Conservation (phyloP, 2,113 vertebrate species). For the Ornithorhynchus anatinus region DNA sequence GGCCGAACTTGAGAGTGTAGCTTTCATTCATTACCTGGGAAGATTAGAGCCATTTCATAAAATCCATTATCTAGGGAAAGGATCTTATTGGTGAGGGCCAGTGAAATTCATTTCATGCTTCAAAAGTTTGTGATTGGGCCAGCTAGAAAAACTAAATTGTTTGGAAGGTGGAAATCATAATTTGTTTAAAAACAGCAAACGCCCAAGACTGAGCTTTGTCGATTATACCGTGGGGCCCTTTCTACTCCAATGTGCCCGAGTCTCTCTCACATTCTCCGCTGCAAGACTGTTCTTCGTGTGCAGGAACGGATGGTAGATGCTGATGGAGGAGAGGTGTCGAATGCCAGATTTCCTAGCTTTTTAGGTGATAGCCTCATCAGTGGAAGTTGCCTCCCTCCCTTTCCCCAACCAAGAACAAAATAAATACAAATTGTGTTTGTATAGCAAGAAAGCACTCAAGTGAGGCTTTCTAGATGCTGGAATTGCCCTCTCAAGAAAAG, state of each 20-base stretch:
- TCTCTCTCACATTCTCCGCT: neutral
- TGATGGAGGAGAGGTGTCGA: neutral
- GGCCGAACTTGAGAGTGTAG: slow-evolving; percentile 69
- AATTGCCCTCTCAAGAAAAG: neutral
- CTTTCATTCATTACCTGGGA: slow-evolving; percentile 75
- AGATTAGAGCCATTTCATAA: slow-evolving; percentile 76
- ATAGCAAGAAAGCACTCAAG: no score
- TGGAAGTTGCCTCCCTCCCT: no score
- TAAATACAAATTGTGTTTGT: no score
- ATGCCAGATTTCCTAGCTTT: no score
- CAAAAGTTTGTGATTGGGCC: slow-evolving; percentile 76
- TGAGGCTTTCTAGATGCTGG: neutral
- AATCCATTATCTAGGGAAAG: slow-evolving; percentile 71
- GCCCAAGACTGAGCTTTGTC: slow-evolving; percentile 54
- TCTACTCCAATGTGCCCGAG: slow-evolving; percentile 10
- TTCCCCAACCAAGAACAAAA: no score
- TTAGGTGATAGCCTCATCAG: no score
- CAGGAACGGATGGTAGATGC: neutral
- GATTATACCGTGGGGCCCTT: slow-evolving; percentile 42
- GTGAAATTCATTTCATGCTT: slow-evolving; percentile 82
- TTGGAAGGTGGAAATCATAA: slow-evolving; percentile 59
- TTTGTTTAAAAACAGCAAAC: slow-evolving; percentile 68
- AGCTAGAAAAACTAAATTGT: slow-evolving; percentile 56
- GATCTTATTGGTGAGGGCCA: slow-evolving; percentile 69
- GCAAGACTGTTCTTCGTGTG: neutral